Base-by-base conservation (phyloP, 1,140 invertebrate species). In the Helicoverpa zea region DNA sequence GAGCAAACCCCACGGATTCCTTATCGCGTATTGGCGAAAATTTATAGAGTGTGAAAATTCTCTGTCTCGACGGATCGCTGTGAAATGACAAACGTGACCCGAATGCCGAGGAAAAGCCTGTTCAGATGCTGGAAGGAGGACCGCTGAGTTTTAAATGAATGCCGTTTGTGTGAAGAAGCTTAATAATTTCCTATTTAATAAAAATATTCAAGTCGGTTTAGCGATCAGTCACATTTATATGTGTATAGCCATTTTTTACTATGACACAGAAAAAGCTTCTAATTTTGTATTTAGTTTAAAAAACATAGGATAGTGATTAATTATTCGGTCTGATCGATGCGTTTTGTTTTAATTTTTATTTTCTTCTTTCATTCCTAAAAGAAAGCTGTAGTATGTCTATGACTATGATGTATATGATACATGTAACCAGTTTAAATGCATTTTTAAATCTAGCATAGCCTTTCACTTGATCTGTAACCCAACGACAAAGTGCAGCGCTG, bases 21-120 rank as follows among this genome's bases (percentile, higher is more conserved):
- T 85, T 86, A 85, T 83, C 81, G 79, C 54, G 81, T 81, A 83
- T 84, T 74, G 79, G 77, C 66, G 83, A 85, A 84, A 89, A 89
- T 90, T 88, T 90, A 88, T 89, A 88, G 88, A 88, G 86, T 89
- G 89, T 89, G 87, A 89, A 88, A 87, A 88, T 87, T 87, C 81
- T 74, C 54, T 68, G 81, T 84, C 68, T 75, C 81, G 81, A 82
- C 84, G 82, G 87, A 85, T 88, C 85, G 61, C 68, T 84, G 81
- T 84, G 83, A 86, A 87, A 90, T 89, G 88, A 90, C 85, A 86
- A 89, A 89, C 89, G 88, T 90, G 89, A 87, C 83, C 83, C 2
- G 89, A 63, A 47, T 87, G 14, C 12, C 0, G 16, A n/a, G 14
- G n/a, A 70, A 29, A 79, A 35, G 75, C 51, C 52, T 11, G 76